phyloP scores from a whole-genome alignment of 1,140 invertebrate species.

The Polyergus mexicanus region DNA sequence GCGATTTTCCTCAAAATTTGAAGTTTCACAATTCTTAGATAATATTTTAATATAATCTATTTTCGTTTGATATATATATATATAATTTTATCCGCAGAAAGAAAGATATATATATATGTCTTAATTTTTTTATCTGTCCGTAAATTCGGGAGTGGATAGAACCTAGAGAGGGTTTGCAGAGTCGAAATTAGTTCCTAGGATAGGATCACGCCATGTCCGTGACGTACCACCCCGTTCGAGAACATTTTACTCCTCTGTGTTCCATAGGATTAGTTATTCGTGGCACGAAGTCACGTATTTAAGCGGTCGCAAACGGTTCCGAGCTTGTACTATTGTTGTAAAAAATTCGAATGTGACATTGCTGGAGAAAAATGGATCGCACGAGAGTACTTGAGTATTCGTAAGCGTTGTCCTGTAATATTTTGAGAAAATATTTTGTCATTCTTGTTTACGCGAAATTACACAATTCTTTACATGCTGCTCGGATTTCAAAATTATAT shows the following conservation, averaged over 20 bases:
- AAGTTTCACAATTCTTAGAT: constrained; percentile 34
- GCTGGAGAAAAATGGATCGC: constrained; percentile 28
- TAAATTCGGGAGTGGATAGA: not conserved
- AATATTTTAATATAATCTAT: constrained; percentile 51
- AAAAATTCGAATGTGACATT: constrained; percentile 40
- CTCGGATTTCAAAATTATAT: not conserved
- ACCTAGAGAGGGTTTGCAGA: not conserved
- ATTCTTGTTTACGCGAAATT: constrained; percentile 20
- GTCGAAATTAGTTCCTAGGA: constrained; percentile 62
- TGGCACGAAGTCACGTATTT: constrained; percentile 56
- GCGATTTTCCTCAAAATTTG: not conserved
- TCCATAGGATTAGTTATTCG: constrained; percentile 48
- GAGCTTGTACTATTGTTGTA: constrained; percentile 31
- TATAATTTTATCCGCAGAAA: not conserved
- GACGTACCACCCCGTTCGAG: not conserved
- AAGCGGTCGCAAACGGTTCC: constrained; percentile 45
- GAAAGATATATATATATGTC: not conserved
- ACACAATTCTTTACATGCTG: constrained; percentile 17
- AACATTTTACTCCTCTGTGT: constrained; percentile 41
- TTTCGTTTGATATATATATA: not conserved
- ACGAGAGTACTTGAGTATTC: constrained; percentile 6
- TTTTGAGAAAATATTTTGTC: constrained; percentile 34
- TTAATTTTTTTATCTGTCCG: constrained; percentile 53
- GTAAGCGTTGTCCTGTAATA: not conserved
- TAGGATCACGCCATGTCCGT: not conserved